These are phyloP conservation scores for Cebidichthys violaceus DNA, from an alignment of 2,113 vertebrate genomes.

Conservation along the genomic window DNA sequence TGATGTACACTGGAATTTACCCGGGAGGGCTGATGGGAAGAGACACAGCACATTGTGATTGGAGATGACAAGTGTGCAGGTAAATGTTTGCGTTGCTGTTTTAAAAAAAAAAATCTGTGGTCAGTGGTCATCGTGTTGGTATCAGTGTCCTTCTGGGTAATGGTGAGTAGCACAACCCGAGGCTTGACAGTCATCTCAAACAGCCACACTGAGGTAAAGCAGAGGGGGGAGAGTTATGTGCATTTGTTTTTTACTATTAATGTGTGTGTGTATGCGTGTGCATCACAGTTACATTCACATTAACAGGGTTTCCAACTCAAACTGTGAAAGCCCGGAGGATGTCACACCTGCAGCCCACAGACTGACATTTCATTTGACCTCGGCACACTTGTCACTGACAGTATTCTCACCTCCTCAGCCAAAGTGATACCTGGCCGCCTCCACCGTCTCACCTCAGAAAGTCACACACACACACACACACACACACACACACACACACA, in stretches of 20 bases:
- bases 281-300: slow-evolving; percentile 20
- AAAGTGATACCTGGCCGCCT: slow-evolving; percentile 50
- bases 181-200: slow-evolving; percentile 31
- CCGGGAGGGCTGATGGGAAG: slow-evolving; percentile 11
- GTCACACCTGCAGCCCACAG: slow-evolving; percentile 65
- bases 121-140: slow-evolving; percentile 28
- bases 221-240: background rate
- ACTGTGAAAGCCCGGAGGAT: slow-evolving; percentile 35
- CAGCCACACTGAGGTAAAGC: slow-evolving; percentile 24
- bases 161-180: slow-evolving; percentile 11
- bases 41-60: slow-evolving; percentile 23
- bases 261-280: background rate
- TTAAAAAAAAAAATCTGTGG: background rate
- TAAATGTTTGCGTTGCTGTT: slow-evolving; percentile 8
- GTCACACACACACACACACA: slow-evolving; percentile 1
- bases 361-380: slow-evolving; percentile 68
- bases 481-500: slow-evolving; percentile 16
- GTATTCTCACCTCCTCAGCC: slow-evolving; percentile 54
- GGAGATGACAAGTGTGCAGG: slow-evolving; percentile 21
- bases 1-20: slow-evolving; percentile 17
- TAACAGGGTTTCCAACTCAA: slow-evolving; percentile 26
- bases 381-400: slow-evolving; percentile 35
- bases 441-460: slow-evolving; percentile 23
- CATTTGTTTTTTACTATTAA: slow-evolving; percentile 26
- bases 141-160: slow-evolving; percentile 42